phyloP scores from a whole-genome alignment of 2,797 vertebrate species.

The Phyllotis vaccarum region DNA sequence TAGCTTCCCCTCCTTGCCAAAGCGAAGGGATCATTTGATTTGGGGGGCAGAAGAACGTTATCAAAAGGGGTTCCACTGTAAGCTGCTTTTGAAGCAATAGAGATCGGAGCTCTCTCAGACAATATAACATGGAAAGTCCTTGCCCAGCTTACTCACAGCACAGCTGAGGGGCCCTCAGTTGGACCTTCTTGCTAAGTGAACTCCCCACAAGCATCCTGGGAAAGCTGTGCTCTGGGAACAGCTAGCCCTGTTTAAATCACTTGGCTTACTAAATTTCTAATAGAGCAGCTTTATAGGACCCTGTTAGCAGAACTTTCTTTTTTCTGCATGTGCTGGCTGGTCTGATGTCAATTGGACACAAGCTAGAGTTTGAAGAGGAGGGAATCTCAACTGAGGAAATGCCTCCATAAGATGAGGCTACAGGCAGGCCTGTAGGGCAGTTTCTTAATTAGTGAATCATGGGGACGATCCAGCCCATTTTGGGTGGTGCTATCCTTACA shows the following conservation, averaged over 20 bases:
- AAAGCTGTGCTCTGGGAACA: neutral
- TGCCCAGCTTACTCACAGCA: neutral
- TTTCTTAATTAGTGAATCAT: neutral
- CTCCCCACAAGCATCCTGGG: neutral
- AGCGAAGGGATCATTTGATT: neutral
- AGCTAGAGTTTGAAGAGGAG: neutral
- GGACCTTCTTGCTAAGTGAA: neutral
- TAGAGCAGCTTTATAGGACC: conserved; percentile 39
- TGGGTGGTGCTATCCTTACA: neutral
- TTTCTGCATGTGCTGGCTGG: neutral
- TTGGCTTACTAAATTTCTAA: neutral
- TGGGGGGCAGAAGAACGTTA: neutral
- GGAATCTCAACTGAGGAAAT: neutral
- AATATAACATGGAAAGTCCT: neutral
- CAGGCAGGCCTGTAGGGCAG: neutral
- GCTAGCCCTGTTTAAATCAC: neutral
- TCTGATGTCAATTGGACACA: neutral
- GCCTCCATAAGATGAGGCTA: neutral
- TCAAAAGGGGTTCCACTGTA: neutral
- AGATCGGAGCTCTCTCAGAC: neutral
- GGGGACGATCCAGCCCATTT: neutral
- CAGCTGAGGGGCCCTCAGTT: neutral
- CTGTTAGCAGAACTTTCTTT: neutral
- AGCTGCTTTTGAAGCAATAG: neutral
- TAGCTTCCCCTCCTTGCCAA: neutral